These are phyloP conservation scores for Hipposideros larvatus DNA, from an alignment of 2,797 vertebrate genomes.

Conservation along the genomic window DNA sequence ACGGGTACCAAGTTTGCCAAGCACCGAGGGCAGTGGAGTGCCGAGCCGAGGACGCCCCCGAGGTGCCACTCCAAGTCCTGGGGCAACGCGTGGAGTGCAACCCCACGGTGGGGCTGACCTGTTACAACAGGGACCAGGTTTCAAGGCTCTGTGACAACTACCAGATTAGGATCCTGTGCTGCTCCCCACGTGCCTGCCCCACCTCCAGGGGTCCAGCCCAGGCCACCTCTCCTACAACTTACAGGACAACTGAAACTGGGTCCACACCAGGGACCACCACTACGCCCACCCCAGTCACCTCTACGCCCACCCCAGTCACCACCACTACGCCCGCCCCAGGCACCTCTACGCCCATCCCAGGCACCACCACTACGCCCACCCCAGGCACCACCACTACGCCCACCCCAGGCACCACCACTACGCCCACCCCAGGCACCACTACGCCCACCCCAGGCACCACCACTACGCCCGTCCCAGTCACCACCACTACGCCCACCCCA, in stretches of 20 bases:
- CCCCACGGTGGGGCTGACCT: slow-evolving; percentile 86
- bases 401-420: no score
- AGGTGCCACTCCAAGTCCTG: slow-evolving; percentile 73
- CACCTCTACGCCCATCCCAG: accelerated
- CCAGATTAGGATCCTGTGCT: slow-evolving; percentile 90
- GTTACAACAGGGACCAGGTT: slow-evolving; percentile 88
- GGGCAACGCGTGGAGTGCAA: slow-evolving; percentile 89
- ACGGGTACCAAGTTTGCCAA: slow-evolving; percentile 85
- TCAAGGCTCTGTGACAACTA: slow-evolving; percentile 89
- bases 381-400: not conserved
- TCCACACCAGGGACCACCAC: accelerated
- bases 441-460: no score
- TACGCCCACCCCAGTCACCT: no score
- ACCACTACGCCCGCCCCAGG: accelerated
- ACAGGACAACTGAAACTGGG: accelerated
- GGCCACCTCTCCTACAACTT: accelerated
- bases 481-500: no score
- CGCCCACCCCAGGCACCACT: no score
- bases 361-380: not conserved
- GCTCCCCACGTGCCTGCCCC: slow-evolving; percentile 80
- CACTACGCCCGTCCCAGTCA: no score
- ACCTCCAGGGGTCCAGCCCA: not conserved
- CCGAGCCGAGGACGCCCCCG: slow-evolving; percentile 82
- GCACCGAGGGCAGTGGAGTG: slow-evolving; percentile 88
- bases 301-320: no score